Conservation (phyloP, 1,140 invertebrate genomes). For the Hylaeus anthracinus region DNA sequence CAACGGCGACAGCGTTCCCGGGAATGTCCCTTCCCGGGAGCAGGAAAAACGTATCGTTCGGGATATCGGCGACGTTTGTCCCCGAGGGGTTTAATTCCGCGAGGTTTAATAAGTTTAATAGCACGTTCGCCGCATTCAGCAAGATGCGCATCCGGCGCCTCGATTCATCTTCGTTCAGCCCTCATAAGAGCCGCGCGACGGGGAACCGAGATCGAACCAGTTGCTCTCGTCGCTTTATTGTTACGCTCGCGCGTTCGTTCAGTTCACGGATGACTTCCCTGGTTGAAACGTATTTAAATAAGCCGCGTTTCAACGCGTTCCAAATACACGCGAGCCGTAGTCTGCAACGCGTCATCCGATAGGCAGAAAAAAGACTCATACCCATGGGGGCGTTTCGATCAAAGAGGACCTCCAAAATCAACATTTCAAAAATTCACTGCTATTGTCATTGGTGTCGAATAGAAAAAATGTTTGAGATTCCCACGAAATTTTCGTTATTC, state of each 20-base stretch:
- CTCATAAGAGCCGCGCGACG: background rate
- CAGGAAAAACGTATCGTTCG: no score
- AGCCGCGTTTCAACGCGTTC: conserved; percentile 4
- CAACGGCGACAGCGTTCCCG: no score
- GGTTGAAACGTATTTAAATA: background rate
- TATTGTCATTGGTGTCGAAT: no score
- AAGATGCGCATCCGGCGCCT: background rate
- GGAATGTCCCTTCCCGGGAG: no score
- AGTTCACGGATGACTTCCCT: background rate
- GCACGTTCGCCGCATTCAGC: background rate
- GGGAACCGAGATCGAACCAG: background rate
- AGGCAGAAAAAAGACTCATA: no score
- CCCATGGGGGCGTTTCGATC: no score
- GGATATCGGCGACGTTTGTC: no score
- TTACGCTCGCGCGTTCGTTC: background rate
- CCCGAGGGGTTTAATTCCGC: conserved; percentile 13
- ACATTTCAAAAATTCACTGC: no score
- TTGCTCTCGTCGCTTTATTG: conserved; percentile 6
- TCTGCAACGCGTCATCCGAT: no score
- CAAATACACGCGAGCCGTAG: background rate
- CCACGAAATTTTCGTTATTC: no score
- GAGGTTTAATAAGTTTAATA: conserved; percentile 18
- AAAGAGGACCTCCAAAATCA: no score
- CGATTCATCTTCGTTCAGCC: background rate
- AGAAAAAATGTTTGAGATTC: no score